Base-by-base conservation (phyloP, 2,113 vertebrate genomes). In the Pampusana beccarii region DNA sequence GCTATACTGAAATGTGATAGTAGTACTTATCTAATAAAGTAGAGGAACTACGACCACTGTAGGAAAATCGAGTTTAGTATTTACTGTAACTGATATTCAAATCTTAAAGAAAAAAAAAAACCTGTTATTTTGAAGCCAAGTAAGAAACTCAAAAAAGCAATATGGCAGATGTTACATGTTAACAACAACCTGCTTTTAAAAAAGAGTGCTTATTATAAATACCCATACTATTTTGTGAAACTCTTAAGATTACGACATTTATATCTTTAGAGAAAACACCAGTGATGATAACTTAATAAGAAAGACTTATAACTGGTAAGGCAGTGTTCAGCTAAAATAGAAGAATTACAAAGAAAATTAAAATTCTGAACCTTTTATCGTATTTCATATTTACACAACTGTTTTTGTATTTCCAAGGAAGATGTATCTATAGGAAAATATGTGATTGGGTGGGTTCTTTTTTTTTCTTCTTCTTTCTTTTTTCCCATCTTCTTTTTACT, bases 381-480 rank as follows among this genome's bases (percentile, higher is more conserved):
- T 33, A 70, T 78, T 90, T 46, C 13, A 8, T 46, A 74, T 54
- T 54, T 86, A 21, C 10, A 72, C 10, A 92, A 50, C 2, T 28
- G 9, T 5, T 72, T 80, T 58, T 60, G 10, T 33, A 31, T n/a
- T 84, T 64, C 62, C 11, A 77, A 77, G 8, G 23, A 87, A 77
- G 31, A 48, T 29, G 4, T 66, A 46, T 57, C 84, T 81, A 66
- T 17, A 48, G 15, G 7, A 70, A 70, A 73, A 53, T 10, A 6
- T 17, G 2, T 48, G 4, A 6, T 56, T 81, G 2, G 1, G 5
- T 70, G 15, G 4, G 1, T 0, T 69, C 2, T 44, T 58, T 20
- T 29, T 16, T 36, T 51, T 36, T 13, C 25, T 28, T 56, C 19
- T 20, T 33, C 15, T 36, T 56, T 40, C 7, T 29, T 24, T 56